Evolutionary conservation across 2,888 invertebrate species (phyloP), one percentile per base, ranked within the genome.

Genomic region (Prosopocoilus inquinatus): DNA sequence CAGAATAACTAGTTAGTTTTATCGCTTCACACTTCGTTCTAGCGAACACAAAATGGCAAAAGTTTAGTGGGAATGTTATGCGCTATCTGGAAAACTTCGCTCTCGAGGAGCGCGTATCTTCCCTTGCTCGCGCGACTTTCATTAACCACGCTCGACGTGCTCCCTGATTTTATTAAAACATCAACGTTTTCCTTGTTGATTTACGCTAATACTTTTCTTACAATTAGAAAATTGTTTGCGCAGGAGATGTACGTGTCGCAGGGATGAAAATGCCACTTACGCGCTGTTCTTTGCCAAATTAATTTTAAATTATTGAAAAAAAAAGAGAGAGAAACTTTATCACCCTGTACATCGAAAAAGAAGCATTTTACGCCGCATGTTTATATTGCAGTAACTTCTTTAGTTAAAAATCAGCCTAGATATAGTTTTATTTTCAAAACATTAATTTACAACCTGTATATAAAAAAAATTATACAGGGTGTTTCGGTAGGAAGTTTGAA

Each of bases 11-110:
- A 72, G 72, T 72, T 71, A 67, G 69, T 67, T 72, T 74, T 74
- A 74, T 74, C 72, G 71, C 64, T 72, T 73, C 70, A 72, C 74
- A 74, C 73, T 74, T 72, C 71, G 66, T 72, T 69, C 71, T 71
- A 67, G 70, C 64, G 70, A 68, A 67, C 69, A 68, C 72, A 71
- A 72, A 74, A 73, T 73, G 72, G 72, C 72, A 70, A 73, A 73
- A 73, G 71, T 73, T 73, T 71, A 67, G 66, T 57, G 41, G 50
- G 50, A 50, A 47, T 41, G 55, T 46, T 34, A 50, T 39, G 15
- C 53, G 45, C 59, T 63, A 61, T 64, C 64, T 62, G 60, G 59
- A 61, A 64, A 64, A 64, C 53, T 64, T 64, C 57, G 57, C 52
- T 59, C 55, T 58, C 56, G 46, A 52, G 58, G 46, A 60, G 53